Evolutionary conservation across 2,113 vertebrate genomes (phyloP).

Genomic region (Rhizomys pruinosus): DNA sequence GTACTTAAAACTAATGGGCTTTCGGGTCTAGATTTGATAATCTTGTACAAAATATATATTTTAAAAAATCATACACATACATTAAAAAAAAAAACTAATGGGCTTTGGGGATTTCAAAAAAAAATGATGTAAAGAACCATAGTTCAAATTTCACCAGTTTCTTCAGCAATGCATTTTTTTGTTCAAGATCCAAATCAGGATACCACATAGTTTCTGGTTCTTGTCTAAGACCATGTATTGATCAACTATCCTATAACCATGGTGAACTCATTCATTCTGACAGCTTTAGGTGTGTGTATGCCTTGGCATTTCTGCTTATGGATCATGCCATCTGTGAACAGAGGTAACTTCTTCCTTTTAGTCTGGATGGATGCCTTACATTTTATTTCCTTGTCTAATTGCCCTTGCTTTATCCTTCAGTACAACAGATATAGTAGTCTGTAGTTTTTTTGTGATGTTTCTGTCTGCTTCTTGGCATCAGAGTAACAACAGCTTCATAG

Average conservation of each 20-base stretch:
- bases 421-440: too few relatives aligned
- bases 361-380: background rate
- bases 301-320: background rate
- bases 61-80: too few relatives aligned
- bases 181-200: background rate
- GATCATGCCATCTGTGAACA: background rate
- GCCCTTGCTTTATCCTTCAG: background rate
- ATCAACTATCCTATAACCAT: background rate
- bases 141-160: constrained; percentile 4
- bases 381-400: constrained; percentile 17
- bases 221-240: background rate
- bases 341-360: background rate
- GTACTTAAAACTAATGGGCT: too few relatives aligned
- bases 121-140: background rate
- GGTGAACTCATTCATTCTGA: background rate
- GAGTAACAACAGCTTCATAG: background rate
- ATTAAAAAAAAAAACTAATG: too few relatives aligned
- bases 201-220: background rate
- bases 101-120: background rate
- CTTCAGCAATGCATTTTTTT: constrained; percentile 8
- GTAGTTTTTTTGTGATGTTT: background rate
- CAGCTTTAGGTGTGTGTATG: background rate
- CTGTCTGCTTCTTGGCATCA: background rate
- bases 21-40: too few relatives aligned
- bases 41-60: too few relatives aligned